phyloP scores from a whole-genome alignment of 1,140 invertebrate genomes.

The Lasioglossum albipes region DNA sequence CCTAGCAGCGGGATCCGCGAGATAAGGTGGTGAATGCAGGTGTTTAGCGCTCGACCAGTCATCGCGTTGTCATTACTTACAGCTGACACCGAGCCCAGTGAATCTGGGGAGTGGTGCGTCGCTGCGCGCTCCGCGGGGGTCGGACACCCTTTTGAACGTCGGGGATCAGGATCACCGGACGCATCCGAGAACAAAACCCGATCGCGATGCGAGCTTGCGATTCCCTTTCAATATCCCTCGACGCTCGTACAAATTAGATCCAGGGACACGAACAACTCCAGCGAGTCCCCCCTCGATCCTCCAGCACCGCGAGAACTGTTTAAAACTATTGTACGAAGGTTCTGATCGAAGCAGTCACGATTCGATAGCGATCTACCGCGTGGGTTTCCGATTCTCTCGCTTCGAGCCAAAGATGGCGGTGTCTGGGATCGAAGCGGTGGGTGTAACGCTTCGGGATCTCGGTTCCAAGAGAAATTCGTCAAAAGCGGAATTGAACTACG shows the following conservation, averaged over 20 bases:
- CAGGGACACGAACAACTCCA: not conserved
- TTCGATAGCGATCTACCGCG: not conserved
- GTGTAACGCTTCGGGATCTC: not conserved
- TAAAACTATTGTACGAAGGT: too few relatives aligned
- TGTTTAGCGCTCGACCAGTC: conserved; percentile 75
- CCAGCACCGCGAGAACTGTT: too few relatives aligned
- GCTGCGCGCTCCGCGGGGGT: conserved; percentile 40
- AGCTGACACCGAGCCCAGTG: conserved; percentile 49
- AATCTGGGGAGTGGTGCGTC: conserved; percentile 43
- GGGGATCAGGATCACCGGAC: not conserved
- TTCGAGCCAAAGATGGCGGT: not conserved
- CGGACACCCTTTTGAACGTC: conserved; percentile 54
- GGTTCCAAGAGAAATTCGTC: not conserved
- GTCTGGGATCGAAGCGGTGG: not conserved
- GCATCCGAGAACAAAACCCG: not conserved
- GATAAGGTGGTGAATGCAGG: conserved; percentile 76
- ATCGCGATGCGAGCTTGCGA: not conserved
- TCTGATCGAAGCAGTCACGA: not conserved
- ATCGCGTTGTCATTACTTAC: conserved; percentile 78
- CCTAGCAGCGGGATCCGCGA: conserved; percentile 70
- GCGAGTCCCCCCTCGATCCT: not conserved
- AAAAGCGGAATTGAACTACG: too few relatives aligned
- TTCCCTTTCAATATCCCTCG: not conserved
- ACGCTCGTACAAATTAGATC: not conserved
- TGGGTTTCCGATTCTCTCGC: conserved; percentile 17